Evolutionary conservation across 1,140 invertebrate genomes (phyloP), one percentile per base, ranked within the genome.

Genomic region (Babylonia areolata): DNA sequence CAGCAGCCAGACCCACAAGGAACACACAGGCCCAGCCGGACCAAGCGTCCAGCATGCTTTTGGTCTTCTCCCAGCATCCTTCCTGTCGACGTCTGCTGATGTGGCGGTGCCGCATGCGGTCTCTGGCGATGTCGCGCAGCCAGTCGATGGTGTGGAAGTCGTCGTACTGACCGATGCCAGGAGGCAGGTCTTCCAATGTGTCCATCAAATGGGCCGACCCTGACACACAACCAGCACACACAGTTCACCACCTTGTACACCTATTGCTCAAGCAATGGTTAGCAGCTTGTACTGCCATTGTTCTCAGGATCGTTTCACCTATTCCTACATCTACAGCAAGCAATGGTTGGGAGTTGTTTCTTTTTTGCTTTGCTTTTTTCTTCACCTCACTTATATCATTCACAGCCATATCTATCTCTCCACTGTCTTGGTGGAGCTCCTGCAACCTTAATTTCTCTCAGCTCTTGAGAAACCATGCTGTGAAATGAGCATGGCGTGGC

Each of bases 141-240:
- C 99, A 99, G 94, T 99, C 99, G 91, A 99, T 99, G 6, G 99
- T 99, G 94, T 99, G 98, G 93, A 99, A 99, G 95, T 99, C 99
- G 92, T 99, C 99, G 95, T 99, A 99, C 93, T 99, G 92, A 1
- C 98, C 98, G 92, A 99, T 98, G 31, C 98, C 98, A 33, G 97
- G 97, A 84, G 93, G 93, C 54, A 98, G 97, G 89, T 98, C 97
- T 92, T 97, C 97, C 9, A 93, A 75, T 11, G 93, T 92, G 88
- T 94, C 93, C 92, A 93, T 92, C 58, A 94, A 77, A 75, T 92
- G 93, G 28, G 93, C 91, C 3, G 92, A 92, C 75, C 93, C 93
- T 93, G 81, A 89, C 90, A 78, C 69, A 71, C 3, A 20, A 42
- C 33, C n/a, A n/a, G n/a, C n/a, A n/a, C n/a, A n/a, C n/a, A n/a